Base-by-base conservation (phyloP, 2,888 invertebrate genomes). In the Stenoptilia bipunctidactyla region DNA sequence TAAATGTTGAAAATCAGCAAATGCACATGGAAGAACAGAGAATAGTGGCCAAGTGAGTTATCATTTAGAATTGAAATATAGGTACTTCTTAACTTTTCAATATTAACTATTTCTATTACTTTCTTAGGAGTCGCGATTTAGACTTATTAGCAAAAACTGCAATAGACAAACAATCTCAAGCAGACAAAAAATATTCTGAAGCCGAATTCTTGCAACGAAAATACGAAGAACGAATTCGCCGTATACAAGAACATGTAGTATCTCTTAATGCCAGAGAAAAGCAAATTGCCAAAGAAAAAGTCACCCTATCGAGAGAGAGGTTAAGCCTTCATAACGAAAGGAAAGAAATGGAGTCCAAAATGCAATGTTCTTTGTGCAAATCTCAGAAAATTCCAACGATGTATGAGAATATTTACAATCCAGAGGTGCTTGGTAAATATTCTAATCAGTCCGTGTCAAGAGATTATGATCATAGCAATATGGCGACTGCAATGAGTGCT, bases 201-300 rank as follows among this genome's bases (percentile, higher is more conserved):
- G 86, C 87, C 0, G 86, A 86, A 55, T 77, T 74, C 37, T 67
- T 85, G 1, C 76, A 87, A 53, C 61, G 66, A 12, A 85, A 84
- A 55, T 88, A 86, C 49, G 88, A 87, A 52, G 86, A 87, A 36
- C 68, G 86, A 48, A 74, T 88, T 42, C 66, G 83, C 35, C 75
- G 86, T 36, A 73, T 88, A 27, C 88, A 88, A 57, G 84, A 77
- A 44, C 87, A 88, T 44, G 77, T 86, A 1, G 66, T 80, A 2
- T 84, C 86, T 1, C 52, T 89, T 13, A 82, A 86, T 13, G 56
- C 64, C 9, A 75, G 88, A 50, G 88, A 89, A 46, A 87, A 87
- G 50, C 86, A 87, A 48, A 76, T 89, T 27, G 86, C 88, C 0
- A 86, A 79, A 57, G 88, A 89, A 50, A 88, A 89, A 58, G 83